These are phyloP conservation scores for Phyllotreta striolata DNA, from an alignment of 2,888 invertebrate genomes.

Conservation along the genomic window DNA sequence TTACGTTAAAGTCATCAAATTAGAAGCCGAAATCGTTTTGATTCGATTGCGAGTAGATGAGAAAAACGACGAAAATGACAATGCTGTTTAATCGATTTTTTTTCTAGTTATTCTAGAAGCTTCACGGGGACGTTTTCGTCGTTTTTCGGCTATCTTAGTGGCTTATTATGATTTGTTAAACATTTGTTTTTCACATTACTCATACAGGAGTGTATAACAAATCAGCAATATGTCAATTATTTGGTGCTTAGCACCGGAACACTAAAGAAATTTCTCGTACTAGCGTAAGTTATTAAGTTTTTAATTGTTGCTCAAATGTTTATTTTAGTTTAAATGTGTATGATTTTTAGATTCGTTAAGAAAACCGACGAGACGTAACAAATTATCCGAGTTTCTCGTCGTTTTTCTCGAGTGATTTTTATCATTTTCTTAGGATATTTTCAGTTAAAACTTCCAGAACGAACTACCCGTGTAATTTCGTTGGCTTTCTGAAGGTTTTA, in stretches of 20 bases:
- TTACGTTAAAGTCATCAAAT: conserved; percentile 46
- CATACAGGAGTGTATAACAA: conserved; percentile 42
- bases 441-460: background rate
- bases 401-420: no score
- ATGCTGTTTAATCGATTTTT: background rate
- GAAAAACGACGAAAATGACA: conserved; percentile 13
- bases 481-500: background rate
- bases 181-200: conserved; percentile 38
- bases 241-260: conserved; percentile 45
- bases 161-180: conserved; percentile 46
- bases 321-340: conserved; percentile 35
- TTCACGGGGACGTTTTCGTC: conserved; percentile 3
- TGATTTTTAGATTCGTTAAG: conserved; percentile 21
- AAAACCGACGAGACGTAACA: conserved; percentile 12
- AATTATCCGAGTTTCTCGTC: background rate
- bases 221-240: conserved; percentile 53
- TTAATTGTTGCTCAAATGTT: conserved; percentile 49
- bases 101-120: background rate
- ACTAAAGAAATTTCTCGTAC: conserved; percentile 35
- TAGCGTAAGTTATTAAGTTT: conserved; percentile 36
- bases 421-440: background rate
- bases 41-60: conserved; percentile 40
- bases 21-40: conserved; percentile 45
- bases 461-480: background rate
- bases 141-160: conserved; percentile 23